phyloP scores from a whole-genome alignment of 2,113 vertebrate genomes.

The Aphelocoma coerulescens region DNA sequence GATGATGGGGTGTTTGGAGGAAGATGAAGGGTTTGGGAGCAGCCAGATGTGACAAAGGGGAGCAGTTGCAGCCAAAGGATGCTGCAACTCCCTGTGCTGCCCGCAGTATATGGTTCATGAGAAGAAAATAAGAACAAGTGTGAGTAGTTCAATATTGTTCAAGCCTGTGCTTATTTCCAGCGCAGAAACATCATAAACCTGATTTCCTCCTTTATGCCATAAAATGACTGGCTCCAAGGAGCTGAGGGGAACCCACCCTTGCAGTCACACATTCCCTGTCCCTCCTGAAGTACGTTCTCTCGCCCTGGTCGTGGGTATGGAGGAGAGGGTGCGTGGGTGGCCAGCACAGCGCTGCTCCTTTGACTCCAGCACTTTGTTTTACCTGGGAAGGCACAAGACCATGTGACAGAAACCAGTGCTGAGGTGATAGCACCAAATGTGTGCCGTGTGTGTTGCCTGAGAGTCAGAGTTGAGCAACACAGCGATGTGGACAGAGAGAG shows the following conservation, averaged over 20 bases:
- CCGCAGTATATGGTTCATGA: background rate
- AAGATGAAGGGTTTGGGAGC: background rate
- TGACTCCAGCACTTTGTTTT: background rate
- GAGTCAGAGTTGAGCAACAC: background rate
- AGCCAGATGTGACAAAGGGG: background rate
- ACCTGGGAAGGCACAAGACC: background rate
- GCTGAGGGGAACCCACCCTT: background rate
- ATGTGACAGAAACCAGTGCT: background rate
- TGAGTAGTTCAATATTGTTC: background rate
- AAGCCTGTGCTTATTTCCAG: background rate
- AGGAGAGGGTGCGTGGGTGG: rapidly evolving
- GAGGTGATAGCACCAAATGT: background rate
- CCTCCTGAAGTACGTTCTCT: background rate
- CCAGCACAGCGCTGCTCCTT: background rate
- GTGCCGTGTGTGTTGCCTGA: background rate
- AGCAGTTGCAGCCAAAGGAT: rapidly evolving
- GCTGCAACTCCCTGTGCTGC: background rate
- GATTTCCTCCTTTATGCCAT: background rate
- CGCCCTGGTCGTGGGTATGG: rapidly evolving
- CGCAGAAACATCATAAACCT: background rate
- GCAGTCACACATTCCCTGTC: background rate
- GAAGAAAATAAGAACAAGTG: background rate
- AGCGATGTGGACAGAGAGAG: background rate
- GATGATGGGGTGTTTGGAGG: background rate
- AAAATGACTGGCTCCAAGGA: background rate